Evolutionary conservation across 2,888 invertebrate genomes (phyloP), one percentile per base, ranked within the genome.

Genomic region (Incurvaria masculella): DNA sequence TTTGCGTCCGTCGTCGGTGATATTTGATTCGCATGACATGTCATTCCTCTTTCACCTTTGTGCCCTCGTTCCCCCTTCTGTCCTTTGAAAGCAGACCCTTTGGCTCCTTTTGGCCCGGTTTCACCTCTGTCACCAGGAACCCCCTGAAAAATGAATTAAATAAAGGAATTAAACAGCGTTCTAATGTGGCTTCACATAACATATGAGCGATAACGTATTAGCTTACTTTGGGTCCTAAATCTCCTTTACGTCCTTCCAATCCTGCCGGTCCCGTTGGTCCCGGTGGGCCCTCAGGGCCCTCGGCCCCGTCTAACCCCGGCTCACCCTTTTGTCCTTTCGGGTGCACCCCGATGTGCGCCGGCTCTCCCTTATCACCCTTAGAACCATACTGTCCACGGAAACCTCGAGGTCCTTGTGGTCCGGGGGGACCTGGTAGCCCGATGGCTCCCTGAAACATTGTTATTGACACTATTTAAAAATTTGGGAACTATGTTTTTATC

Each of bases 241-340:
- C 81, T 53, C 89, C 90, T 61, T 81, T 83, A 1, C 70, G 62
- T 46, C 90, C 89, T 23, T 64, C 54, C 18, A 71, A 61, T 11
- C 89, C 88, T 3, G 65, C 57, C n/a, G 72, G 76, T 27, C 89
- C 89, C 40, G 75, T 59, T 1, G 80, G 80, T 2, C 89, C 89
- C 4, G 84, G 81, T 38, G 80, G 70, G 14, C 90, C 90, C 10
- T 80, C 72, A 8, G 72, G 69, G 40, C 91, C 90, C 56, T 78
- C 79, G 44, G 82, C 82, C 41, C 95, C 95, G 59, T 88, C 85
- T 38, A 81, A 68, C 44, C 94, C 91, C 3, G 87, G 87, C 66
- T 93, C 92, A 63, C 94, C 94, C 61, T 94, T 93, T 63, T 91
- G 88, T 33, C 94, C 94, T 65, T 89, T 89, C 1, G 83, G 78